Percentiles rank a stretch among this genome's conserved stretches.
Conservation (phyloP, 2,113 vertebrate species). For the Hippopotamus amphibius region DNA sequence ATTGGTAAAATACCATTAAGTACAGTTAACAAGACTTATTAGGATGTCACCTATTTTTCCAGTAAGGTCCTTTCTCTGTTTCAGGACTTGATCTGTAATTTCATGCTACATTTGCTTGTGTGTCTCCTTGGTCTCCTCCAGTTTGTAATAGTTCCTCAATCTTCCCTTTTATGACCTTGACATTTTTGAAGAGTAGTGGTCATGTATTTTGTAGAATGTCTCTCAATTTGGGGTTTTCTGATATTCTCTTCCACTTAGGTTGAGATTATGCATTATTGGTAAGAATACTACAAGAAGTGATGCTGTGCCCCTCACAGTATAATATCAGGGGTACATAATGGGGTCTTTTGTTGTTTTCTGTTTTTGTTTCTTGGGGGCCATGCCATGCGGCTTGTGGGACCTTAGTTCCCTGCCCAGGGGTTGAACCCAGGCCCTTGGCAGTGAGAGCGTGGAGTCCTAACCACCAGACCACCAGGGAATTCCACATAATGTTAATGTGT, state of each 20-base stretch:
- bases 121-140: not conserved
- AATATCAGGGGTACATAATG: not conserved
- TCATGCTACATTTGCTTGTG: not conserved
- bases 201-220: not conserved
- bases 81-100: not conserved
- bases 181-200: conserved; percentile 8
- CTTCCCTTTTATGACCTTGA: conserved; percentile 18
- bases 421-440: not conserved
- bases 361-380: not conserved
- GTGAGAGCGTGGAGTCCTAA: not conserved
- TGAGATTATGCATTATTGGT: not conserved
- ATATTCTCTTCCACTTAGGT: not conserved
- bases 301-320: not conserved
- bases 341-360: not conserved
- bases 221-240: not conserved
- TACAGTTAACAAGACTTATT: conserved; percentile 12
- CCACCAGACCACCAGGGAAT: not conserved
- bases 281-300: not conserved
- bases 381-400: not conserved
- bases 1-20: not conserved
- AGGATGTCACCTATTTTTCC: conserved; percentile 20
- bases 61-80: not conserved
- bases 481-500: not conserved
- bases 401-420: not conserved
- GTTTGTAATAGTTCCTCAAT: not conserved